These are phyloP conservation scores for Pocillopora verrucosa DNA, from an alignment of 64 coral and sea anemone genomes.

Conservation along the genomic window DNA sequence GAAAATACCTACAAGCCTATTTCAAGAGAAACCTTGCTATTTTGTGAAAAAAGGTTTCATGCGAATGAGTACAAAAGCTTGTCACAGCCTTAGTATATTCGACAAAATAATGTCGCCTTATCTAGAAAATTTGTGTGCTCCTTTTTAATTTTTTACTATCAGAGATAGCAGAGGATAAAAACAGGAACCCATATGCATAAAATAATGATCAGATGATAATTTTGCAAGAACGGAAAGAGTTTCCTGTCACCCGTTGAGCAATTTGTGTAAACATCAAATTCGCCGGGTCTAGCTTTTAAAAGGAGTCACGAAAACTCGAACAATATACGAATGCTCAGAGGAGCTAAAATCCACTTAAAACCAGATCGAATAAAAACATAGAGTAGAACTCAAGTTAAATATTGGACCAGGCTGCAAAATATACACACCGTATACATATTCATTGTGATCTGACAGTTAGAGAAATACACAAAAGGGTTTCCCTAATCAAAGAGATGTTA, in stretches of 20 bases:
- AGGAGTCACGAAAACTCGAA: neutral
- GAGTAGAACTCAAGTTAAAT: neutral
- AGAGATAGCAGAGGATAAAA: neutral
- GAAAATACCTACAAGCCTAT: no score
- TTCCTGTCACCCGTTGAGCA: conserved; percentile 4
- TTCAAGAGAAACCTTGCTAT: neutral
- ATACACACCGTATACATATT: neutral
- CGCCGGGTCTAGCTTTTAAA: neutral
- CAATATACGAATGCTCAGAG: neutral
- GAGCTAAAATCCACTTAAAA: neutral
- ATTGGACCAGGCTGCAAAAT: neutral
- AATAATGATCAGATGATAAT: neutral
- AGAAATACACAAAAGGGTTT: neutral
- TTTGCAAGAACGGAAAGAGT: conserved; percentile 2
- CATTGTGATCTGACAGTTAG: neutral
- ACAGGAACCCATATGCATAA: neutral
- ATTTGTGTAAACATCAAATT: conserved; percentile 7
- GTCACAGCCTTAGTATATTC: neutral
- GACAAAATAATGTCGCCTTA: neutral
- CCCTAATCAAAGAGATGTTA: neutral
- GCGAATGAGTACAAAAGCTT: neutral
- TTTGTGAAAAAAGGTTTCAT: neutral
- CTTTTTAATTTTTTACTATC: neutral
- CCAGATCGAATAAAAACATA: neutral
- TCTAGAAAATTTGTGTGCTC: neutral